Evolutionary conservation across 2,113 vertebrate genomes (phyloP).

Genomic region (Morone chrysops): DNA sequence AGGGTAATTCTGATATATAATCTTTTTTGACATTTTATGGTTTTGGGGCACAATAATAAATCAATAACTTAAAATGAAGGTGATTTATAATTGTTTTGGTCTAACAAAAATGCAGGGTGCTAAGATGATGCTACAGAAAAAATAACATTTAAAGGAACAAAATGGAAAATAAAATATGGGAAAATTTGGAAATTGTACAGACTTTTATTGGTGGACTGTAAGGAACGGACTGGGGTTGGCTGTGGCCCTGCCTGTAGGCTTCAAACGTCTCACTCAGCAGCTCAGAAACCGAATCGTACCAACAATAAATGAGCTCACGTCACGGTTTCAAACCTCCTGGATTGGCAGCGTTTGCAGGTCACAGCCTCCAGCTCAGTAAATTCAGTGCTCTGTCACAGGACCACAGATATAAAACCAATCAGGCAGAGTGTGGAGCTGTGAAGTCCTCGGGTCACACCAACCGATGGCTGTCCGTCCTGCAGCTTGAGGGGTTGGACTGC

Average conservation of each 20-base stretch:
- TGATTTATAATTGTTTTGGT: too few relatives aligned
- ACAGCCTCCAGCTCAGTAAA: slow-evolving; percentile 22
- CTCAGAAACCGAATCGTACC: not conserved
- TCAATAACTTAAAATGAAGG: too few relatives aligned
- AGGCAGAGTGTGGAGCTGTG: slow-evolving; percentile 30
- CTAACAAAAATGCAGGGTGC: too few relatives aligned
- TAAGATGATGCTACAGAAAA: too few relatives aligned
- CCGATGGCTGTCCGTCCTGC: slow-evolving; percentile 18
- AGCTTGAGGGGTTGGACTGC: not conserved
- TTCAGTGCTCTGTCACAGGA: slow-evolving; percentile 6
- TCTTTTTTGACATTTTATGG: not conserved
- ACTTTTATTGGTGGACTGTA: not conserved
- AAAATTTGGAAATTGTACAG: not conserved
- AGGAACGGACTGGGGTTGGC: not conserved
- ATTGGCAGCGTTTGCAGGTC: slow-evolving; percentile 12
- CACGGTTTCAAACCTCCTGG: slow-evolving; percentile 2
- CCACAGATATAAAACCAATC: slow-evolving; percentile 40
- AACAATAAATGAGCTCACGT: not conserved
- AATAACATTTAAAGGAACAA: not conserved
- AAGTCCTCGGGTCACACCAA: slow-evolving; percentile 18
- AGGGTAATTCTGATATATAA: not conserved
- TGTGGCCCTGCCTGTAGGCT: not conserved
- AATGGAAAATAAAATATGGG: not conserved
- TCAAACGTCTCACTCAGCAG: slow-evolving; percentile 23
- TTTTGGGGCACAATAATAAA: too few relatives aligned